These are phyloP conservation scores for Chaetodon trifascialis DNA, from an alignment of 2,113 vertebrate genomes.

Conservation along the genomic window DNA sequence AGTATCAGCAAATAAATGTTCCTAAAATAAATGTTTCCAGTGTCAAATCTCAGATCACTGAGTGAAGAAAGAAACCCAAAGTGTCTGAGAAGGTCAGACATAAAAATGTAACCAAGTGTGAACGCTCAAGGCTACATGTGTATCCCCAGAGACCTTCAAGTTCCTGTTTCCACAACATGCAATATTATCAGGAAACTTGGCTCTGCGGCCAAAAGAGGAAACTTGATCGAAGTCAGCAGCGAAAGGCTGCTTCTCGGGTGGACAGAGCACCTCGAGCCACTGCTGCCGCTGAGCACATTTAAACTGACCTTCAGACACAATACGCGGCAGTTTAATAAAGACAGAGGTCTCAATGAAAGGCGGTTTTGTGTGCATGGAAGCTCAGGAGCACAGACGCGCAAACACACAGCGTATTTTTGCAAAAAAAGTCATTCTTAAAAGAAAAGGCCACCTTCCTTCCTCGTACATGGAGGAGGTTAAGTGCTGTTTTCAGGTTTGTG, in stretches of 20 bases:
- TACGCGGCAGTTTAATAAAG: conserved; percentile 14
- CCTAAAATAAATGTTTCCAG: neutral
- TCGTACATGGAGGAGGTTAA: neutral
- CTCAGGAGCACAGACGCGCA: neutral
- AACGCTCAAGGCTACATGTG: conserved; percentile 68
- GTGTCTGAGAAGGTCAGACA: conserved; percentile 52
- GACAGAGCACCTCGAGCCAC: conserved; percentile 45
- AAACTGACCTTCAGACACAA: conserved; percentile 36
- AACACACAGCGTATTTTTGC: conserved; percentile 5
- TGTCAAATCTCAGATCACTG: neutral
- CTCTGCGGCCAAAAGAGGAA: conserved; percentile 70
- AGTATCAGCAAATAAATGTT: neutral
- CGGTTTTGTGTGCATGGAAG: neutral
- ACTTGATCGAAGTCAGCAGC: conserved; percentile 62
- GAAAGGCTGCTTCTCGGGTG: conserved; percentile 31
- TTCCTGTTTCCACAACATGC: conserved; percentile 79
- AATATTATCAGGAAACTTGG: conserved; percentile 74
- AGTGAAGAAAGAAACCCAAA: conserved; percentile 41
- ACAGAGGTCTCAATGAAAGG: neutral
- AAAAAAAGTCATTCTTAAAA: conserved; percentile 10
- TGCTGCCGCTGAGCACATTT: conserved; percentile 7
- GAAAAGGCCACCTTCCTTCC: conserved; percentile 12
- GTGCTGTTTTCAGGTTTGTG: conserved; percentile 1
- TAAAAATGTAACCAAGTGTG: conserved; percentile 64
- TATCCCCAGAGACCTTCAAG: conserved; percentile 56